Evolutionary conservation across 2,797 vertebrate genomes (phyloP), one percentile per base, ranked within the genome.

Genomic region (Fistularia commersonii): DNA sequence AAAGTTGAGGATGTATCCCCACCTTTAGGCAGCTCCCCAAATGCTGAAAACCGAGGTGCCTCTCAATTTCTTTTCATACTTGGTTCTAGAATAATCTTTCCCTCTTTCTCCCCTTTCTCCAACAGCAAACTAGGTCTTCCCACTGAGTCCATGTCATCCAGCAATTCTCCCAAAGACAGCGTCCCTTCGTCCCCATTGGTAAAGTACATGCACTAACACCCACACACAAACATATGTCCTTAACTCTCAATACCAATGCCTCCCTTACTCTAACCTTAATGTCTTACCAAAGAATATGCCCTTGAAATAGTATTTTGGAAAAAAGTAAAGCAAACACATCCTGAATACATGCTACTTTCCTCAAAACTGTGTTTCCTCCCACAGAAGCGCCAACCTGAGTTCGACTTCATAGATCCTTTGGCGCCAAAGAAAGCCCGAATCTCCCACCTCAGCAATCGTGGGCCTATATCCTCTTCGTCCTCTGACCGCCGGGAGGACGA

Each of bases 341-440:
- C 41, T 8, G 3, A 13, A n/a, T 41, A 12, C 2, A 12, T 12
- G 13, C 7, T 11, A 14, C 15, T 8, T 1, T 8, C 13, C 6
- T 3, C 44, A 63, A 12, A 58, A 14, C 51, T 40, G 14, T 51
- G 0, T 5, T 9, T 59, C 3, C 56, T 37, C 15, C 53, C 66
- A 6, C 76, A 98, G 95, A 98, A 95, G 76, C 88, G 83, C 11
- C 82, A 62, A 72, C 69, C 80, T 45, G 90, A 90, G 66, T 84
- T 82, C 3, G 87, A 93, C 61, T 94, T 93, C 76, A 93, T 91
- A 1, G 87, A 91, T 74, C 93, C 93, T 32, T 72, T 94, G 82
- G 89, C 92, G 53, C 90, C 80, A 61, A 96, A 95, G 79, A 96
- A 94, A 87, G 83, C 90, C 57, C 91, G 93, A 58, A 93, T 95